A percentile compares a stretch with the other conserved stretches of the same genome.
phyloP scores from a whole-genome alignment of 2,113 vertebrate genomes.

The Syrrhaptes paradoxus region DNA sequence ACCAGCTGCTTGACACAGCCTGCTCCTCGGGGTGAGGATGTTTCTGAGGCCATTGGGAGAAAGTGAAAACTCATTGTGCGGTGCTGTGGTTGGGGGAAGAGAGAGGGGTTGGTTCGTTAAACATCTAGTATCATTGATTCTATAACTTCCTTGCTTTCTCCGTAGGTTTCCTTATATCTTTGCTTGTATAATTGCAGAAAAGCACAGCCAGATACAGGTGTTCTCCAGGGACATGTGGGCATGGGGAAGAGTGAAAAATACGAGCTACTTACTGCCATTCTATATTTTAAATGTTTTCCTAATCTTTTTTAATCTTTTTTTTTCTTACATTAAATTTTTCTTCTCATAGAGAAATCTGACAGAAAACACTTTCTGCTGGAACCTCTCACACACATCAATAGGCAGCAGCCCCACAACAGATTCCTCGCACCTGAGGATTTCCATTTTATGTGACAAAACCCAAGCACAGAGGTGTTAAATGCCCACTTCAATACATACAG shows the following conservation, averaged over 20 bases:
- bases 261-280: neutral
- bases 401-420: neutral
- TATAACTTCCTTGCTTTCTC: neutral
- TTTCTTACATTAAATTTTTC: neutral
- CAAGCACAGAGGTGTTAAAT: neutral
- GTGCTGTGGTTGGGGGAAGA: neutral
- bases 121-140: neutral
- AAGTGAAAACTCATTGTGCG: conserved; percentile 8
- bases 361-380: neutral
- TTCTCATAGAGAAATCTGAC: neutral
- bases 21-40: neutral
- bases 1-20: neutral
- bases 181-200: neutral
- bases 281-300: neutral
- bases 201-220: neutral
- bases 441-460: neutral
- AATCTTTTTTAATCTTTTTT: too few relatives aligned
- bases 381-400: neutral
- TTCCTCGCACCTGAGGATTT: neutral
- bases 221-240: neutral
- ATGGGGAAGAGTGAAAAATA: neutral
- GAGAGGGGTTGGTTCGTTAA: neutral
- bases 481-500: neutral
- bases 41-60: neutral
- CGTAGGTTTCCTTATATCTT: neutral